Conservation (phyloP, 2,113 vertebrate genomes). For the Scopus umbretta region DNA sequence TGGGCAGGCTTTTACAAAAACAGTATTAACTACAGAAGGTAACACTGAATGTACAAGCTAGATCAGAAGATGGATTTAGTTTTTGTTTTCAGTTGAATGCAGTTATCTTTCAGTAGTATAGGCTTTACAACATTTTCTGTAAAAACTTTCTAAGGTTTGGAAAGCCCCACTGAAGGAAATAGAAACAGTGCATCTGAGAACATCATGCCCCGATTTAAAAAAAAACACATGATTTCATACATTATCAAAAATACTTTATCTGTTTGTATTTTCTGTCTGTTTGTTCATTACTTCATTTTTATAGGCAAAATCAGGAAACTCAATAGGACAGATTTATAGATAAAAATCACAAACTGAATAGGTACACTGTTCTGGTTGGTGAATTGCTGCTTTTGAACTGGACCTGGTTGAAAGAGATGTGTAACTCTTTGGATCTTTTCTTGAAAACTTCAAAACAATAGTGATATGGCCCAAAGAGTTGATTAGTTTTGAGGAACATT, state of each 20-base stretch:
- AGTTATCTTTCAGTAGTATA: not conserved
- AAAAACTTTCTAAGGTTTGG: not conserved
- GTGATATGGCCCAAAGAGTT: not conserved
- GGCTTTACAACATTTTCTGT: not conserved
- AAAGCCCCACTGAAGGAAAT: not conserved
- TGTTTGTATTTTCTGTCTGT: not conserved
- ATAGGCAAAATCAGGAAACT: not conserved
- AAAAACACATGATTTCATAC: not conserved
- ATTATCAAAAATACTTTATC: not conserved
- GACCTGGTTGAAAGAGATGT: not conserved
- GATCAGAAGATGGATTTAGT: not conserved
- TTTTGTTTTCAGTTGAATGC: not conserved
- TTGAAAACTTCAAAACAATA: not conserved
- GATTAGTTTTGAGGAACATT: not conserved
- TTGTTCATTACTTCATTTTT: not conserved
- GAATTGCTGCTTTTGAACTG: not conserved
- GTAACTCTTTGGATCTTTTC: not conserved
- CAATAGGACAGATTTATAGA: not conserved
- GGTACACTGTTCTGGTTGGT: not conserved
- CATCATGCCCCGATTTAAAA: not conserved
- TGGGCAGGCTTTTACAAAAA: not conserved
- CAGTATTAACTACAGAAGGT: not conserved
- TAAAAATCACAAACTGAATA: not conserved
- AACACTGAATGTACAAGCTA: not conserved
- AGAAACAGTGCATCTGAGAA: not conserved